Conservation (phyloP, 2,888 invertebrate species). For the Gandaritis pyraliata region DNA sequence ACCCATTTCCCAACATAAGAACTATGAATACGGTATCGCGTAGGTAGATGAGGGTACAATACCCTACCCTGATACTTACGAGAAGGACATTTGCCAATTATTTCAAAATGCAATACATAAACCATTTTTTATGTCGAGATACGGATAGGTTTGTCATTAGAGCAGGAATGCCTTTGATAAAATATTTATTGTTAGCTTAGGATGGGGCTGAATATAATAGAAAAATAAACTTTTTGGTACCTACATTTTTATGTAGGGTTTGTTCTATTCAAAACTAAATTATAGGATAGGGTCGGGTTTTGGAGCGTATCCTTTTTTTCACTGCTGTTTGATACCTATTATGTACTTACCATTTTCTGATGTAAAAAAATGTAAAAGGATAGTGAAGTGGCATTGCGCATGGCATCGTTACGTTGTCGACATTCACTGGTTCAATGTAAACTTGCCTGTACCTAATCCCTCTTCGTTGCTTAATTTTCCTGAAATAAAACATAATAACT, state of each 20-base stretch:
- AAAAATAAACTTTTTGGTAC: slow-evolving; percentile 16
- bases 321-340: neutral
- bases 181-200: slow-evolving; percentile 10
- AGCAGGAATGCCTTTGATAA: slow-evolving; percentile 6
- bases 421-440: neutral
- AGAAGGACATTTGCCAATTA: slow-evolving; percentile 20
- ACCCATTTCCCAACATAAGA: slow-evolving; percentile 4
- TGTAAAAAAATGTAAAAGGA: no score
- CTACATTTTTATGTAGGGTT: slow-evolving; percentile 14
- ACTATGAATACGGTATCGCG: slow-evolving; percentile 10
- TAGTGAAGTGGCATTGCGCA: no score
- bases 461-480: neutral
- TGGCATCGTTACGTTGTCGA: neutral
- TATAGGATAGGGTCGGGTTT: slow-evolving; percentile 1
- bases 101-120: slow-evolving; percentile 13
- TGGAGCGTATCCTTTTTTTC: neutral
- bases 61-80: slow-evolving; percentile 24
- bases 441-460: neutral
- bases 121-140: slow-evolving; percentile 20
- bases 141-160: slow-evolving; percentile 13
- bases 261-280: slow-evolving; percentile 3
- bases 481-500: neutral
- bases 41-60: slow-evolving; percentile 19
- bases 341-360: no score
- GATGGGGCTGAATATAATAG: slow-evolving; percentile 9